phyloP scores from a whole-genome alignment of 2,113 vertebrate species.

The Poeciliopsis prolifica region DNA sequence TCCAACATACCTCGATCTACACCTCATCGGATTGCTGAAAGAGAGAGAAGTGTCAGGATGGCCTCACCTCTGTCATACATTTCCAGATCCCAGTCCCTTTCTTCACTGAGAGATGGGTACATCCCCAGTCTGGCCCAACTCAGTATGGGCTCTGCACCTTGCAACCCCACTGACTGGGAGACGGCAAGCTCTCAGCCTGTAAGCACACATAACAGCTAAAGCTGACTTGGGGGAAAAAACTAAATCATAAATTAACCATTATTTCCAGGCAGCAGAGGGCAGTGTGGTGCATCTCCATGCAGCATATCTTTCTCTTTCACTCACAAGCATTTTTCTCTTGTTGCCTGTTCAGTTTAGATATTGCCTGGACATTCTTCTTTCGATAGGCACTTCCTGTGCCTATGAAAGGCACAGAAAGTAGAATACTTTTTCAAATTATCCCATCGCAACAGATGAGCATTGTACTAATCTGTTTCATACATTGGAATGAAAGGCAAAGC shows the following conservation, averaged over 20 bases:
- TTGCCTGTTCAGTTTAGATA: too few relatives aligned
- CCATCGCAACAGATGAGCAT: neutral
- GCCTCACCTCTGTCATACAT: neutral
- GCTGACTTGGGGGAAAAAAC: neutral
- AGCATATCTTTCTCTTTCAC: neutral
- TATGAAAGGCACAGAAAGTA: too few relatives aligned
- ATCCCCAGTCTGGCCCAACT: conserved; percentile 18
- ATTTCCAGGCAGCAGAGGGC: conserved; percentile 36
- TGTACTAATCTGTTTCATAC: too few relatives aligned
- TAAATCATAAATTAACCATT: neutral
- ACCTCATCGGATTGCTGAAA: conserved; percentile 34
- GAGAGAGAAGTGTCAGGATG: conserved; percentile 3
- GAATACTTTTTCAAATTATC: too few relatives aligned
- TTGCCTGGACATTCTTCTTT: too few relatives aligned
- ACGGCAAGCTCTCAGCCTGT: conserved; percentile 6
- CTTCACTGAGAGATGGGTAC: conserved; percentile 53
- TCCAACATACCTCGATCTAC: conserved; percentile 38
- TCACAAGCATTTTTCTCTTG: too few relatives aligned
- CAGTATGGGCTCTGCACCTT: conserved; percentile 41
- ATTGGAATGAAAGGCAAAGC: neutral
- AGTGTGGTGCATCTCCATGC: neutral
- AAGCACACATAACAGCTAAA: neutral
- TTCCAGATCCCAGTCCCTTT: conserved; percentile 45
- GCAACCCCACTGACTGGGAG: neutral
- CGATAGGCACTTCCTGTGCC: too few relatives aligned